A percentile compares a stretch with the other conserved stretches of the same genome.
Conservation (phyloP, 1,140 invertebrate genomes). For the Anthonomus grandis region DNA sequence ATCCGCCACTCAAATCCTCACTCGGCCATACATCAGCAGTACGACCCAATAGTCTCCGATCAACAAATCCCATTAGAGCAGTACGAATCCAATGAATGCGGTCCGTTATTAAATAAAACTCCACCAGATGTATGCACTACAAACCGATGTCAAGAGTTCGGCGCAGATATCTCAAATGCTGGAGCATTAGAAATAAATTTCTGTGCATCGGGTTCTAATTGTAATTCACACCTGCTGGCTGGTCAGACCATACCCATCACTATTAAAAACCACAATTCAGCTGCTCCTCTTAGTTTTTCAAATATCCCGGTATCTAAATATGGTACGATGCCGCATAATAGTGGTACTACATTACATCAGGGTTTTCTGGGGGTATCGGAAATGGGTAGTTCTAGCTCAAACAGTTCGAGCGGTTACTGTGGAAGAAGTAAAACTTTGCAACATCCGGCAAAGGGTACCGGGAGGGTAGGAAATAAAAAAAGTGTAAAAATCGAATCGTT, state of each 20-base stretch:
- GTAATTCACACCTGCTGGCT: slow-evolving; percentile 28
- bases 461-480: slow-evolving; percentile 35
- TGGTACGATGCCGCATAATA: slow-evolving; percentile 44
- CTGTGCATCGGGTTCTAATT: slow-evolving; percentile 10
- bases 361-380: slow-evolving; percentile 44
- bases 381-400: slow-evolving; percentile 43
- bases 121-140: slow-evolving; percentile 47
- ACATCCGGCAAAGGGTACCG: slow-evolving; percentile 39
- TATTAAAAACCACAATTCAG: slow-evolving; percentile 43
- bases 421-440: slow-evolving; percentile 45
- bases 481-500: slow-evolving; percentile 47
- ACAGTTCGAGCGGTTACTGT: slow-evolving; percentile 43
- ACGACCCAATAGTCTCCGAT: slow-evolving; percentile 34
- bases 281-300: slow-evolving; percentile 33
- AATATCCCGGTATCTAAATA: slow-evolving; percentile 42
- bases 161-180: slow-evolving; percentile 18
- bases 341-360: slow-evolving; percentile 38
- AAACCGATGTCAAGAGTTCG: slow-evolving; percentile 44
- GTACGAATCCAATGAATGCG: slow-evolving; percentile 42
- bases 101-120: slow-evolving; percentile 45
- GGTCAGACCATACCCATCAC: slow-evolving; percentile 48
- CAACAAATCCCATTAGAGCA: slow-evolving; percentile 33
- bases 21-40: slow-evolving; percentile 14
- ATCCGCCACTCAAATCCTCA: slow-evolving; percentile 34
- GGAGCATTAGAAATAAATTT: slow-evolving; percentile 35